phyloP scores from a whole-genome alignment of 2,888 invertebrate species.

The Galerucella calmariensis region DNA sequence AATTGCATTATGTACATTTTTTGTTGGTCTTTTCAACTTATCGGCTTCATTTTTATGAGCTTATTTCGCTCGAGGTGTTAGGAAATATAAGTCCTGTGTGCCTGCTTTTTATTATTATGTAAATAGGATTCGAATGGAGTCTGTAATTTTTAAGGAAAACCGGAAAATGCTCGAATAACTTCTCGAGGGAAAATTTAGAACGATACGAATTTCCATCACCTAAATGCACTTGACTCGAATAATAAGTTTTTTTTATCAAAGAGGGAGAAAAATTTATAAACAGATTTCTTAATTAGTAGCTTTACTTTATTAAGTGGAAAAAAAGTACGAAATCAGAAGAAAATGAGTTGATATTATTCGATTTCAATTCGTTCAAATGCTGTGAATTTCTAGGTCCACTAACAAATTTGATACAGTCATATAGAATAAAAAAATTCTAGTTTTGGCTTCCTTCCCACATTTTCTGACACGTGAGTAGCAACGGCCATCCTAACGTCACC shows the following conservation, averaged over 20 bases:
- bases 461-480: too few species aligned
- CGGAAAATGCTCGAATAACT: slow-evolving; percentile 3
- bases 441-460: too few species aligned
- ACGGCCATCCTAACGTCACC: too few species aligned
- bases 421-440: too few species aligned
- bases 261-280: neutral
- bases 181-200: slow-evolving; percentile 18
- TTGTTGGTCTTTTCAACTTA: slow-evolving; percentile 15
- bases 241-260: slow-evolving; percentile 1
- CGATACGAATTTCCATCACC: slow-evolving; percentile 9
- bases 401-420: too few species aligned
- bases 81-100: slow-evolving; percentile 26
- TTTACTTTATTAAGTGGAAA: neutral
- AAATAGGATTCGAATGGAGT: slow-evolving; percentile 28
- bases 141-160: slow-evolving; percentile 23
- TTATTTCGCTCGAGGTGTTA: slow-evolving; percentile 24
- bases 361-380: too few species aligned
- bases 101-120: slow-evolving; percentile 31
- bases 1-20: slow-evolving; percentile 3
- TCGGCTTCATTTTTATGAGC: slow-evolving; percentile 25
- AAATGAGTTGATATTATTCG: too few species aligned
- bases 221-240: slow-evolving; percentile 14
- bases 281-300: neutral
- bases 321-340: neutral
- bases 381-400: too few species aligned